Conservation (phyloP, 1,140 invertebrate genomes). For the Lepidurus couesii region DNA sequence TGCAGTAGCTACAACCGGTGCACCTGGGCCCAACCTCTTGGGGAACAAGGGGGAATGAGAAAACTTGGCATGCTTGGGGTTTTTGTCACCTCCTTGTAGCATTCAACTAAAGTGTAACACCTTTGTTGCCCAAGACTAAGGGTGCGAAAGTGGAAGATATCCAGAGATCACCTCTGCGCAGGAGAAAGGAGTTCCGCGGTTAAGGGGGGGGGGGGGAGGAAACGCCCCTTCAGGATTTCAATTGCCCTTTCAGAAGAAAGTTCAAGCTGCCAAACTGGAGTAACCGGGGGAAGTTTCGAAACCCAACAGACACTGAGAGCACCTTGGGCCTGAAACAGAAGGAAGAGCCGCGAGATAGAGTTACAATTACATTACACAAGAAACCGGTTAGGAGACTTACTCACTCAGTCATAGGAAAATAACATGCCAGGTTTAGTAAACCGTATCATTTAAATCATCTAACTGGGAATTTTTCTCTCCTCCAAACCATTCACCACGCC, state of each 20-base stretch:
- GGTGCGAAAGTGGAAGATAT: neutral
- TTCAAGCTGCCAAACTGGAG: conserved; percentile 21
- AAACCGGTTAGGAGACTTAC: conserved; percentile 10
- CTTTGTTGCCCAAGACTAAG: conserved; percentile 9
- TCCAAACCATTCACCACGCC: neutral
- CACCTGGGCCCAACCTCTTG: conserved; percentile 3
- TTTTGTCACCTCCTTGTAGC: conserved; percentile 15
- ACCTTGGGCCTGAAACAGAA: neutral
- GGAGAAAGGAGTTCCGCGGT: conserved; percentile 20
- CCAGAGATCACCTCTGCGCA: neutral
- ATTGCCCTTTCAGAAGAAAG: conserved; percentile 12
- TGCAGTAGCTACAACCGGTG: conserved; percentile 7
- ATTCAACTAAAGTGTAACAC: conserved; percentile 11
- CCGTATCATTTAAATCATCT: conserved; percentile 15
- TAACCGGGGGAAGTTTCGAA: neutral
- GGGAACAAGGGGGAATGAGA: conserved; percentile 1
- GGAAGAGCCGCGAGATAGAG: neutral
- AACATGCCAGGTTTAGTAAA: conserved; percentile 8
- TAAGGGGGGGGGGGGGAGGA: neutral
- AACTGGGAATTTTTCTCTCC: neutral
- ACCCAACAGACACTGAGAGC: neutral
- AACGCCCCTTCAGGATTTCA: conserved; percentile 18
- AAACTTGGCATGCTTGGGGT: conserved; percentile 13
- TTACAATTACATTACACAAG: neutral
- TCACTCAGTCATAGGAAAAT: neutral